phyloP scores from a whole-genome alignment of 2,797 vertebrate species.

The Serranus cabrilla region DNA sequence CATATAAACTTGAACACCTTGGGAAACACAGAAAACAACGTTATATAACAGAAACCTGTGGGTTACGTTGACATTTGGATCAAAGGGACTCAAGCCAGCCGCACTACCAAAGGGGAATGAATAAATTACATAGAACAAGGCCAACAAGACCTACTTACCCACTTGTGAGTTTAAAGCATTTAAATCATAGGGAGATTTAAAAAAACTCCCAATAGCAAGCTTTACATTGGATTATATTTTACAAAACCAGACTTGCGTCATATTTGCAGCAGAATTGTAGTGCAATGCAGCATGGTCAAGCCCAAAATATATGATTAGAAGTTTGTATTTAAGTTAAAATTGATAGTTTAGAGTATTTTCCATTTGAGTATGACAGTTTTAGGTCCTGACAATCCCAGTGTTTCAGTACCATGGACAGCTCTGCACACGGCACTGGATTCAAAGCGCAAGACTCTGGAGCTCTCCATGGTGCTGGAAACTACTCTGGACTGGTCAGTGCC shows the following conservation, averaged over 20 bases:
- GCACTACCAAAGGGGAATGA: slow-evolving; percentile 31
- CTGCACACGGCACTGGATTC: not conserved
- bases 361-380: not conserved
- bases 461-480: slow-evolving; percentile 44
- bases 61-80: slow-evolving; percentile 56
- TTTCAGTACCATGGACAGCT: slow-evolving; percentile 65
- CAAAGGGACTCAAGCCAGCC: slow-evolving; percentile 23
- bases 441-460: not conserved
- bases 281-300: not conserved
- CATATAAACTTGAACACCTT: not conserved
- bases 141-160: slow-evolving; percentile 41
- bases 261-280: slow-evolving; percentile 21
- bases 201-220: not conserved
- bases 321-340: not conserved
- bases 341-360: not conserved
- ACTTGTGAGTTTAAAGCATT: slow-evolving; percentile 12
- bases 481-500: not conserved
- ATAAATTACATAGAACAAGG: slow-evolving; percentile 44
- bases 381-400: not conserved
- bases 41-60: slow-evolving; percentile 46
- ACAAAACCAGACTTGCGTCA: slow-evolving; percentile 17
- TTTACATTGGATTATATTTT: slow-evolving; percentile 27
- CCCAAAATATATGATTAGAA: not conserved
- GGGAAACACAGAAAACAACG: slow-evolving; percentile 20
- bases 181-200: slow-evolving; percentile 9